phyloP scores from a whole-genome alignment of 2,797 vertebrate species.

The Diglossa cyanea region DNA sequence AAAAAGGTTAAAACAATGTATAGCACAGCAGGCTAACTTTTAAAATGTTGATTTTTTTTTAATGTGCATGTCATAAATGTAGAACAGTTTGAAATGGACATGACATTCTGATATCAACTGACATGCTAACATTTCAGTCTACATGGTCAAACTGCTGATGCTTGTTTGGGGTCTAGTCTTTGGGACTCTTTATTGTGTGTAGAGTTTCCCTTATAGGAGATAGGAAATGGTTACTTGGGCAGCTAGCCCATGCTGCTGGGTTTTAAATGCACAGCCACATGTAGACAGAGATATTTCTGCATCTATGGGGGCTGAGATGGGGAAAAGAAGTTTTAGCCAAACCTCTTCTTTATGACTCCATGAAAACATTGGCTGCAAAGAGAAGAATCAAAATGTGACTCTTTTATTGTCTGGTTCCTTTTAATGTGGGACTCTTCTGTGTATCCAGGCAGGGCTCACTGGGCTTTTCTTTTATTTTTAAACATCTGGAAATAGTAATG shows the following conservation, averaged over 20 bases:
- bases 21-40: background rate
- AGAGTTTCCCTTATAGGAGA: background rate
- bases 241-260: background rate
- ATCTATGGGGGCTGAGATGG: background rate
- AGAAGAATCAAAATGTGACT: background rate
- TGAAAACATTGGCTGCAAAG: background rate
- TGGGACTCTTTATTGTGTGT: background rate
- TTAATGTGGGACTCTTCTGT: background rate
- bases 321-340: background rate
- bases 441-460: background rate
- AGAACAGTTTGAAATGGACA: background rate
- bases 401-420: background rate
- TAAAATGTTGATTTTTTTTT: background rate
- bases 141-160: background rate
- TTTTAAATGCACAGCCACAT: background rate
- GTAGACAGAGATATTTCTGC: background rate
- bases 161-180: background rate
- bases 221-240: background rate
- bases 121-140: background rate
- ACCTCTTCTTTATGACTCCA: background rate
- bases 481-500: background rate
- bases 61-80: background rate
- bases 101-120: background rate
- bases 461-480: background rate
- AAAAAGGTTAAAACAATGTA: background rate